These are phyloP conservation scores for Anoncus sp. DNA, from an alignment of 2,888 invertebrate species.

Conservation along the genomic window DNA sequence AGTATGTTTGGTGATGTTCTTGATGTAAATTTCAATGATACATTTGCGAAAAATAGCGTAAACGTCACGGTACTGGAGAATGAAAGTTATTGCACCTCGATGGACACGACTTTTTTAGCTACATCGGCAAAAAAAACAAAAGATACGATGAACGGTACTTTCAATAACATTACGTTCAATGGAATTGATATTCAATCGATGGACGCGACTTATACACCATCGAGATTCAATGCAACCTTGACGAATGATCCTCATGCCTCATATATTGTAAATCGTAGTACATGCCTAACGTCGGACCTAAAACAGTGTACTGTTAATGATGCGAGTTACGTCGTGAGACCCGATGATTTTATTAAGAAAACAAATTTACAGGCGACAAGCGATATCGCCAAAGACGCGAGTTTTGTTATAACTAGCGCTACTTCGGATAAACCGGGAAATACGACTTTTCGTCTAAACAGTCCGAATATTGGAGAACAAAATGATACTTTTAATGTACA, in stretches of 20 bases:
- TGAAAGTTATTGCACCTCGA: constrained; percentile 14
- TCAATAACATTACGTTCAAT: constrained; percentile 17
- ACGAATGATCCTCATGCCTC: constrained; percentile 60
- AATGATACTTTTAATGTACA: constrained; percentile 43
- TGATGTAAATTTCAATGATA: constrained; percentile 66
- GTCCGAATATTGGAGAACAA: constrained; percentile 1
- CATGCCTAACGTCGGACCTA: not conserved
- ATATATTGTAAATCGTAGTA: constrained; percentile 44
- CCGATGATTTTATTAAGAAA: constrained; percentile 15
- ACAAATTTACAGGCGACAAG: constrained; percentile 6
- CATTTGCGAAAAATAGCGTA: constrained; percentile 49
- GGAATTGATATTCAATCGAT: constrained; percentile 2
- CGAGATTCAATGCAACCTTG: constrained; percentile 14
- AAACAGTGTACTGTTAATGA: constrained; percentile 18
- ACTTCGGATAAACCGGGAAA: not conserved
- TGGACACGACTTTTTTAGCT: constrained; percentile 45
- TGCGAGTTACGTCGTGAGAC: constrained; percentile 36
- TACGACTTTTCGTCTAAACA: constrained; percentile 7
- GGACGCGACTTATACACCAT: constrained; percentile 51
- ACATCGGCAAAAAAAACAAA: not conserved
- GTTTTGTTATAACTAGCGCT: constrained; percentile 31
- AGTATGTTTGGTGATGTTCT: constrained; percentile 75
- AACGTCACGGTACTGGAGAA: constrained; percentile 61
- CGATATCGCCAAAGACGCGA: constrained; percentile 25
- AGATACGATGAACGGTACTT: constrained; percentile 36